A percentile compares a stretch with the other conserved stretches of the same genome.
phyloP scores from a whole-genome alignment of 2,888 invertebrate genomes.

The Drosophila mimetica region DNA sequence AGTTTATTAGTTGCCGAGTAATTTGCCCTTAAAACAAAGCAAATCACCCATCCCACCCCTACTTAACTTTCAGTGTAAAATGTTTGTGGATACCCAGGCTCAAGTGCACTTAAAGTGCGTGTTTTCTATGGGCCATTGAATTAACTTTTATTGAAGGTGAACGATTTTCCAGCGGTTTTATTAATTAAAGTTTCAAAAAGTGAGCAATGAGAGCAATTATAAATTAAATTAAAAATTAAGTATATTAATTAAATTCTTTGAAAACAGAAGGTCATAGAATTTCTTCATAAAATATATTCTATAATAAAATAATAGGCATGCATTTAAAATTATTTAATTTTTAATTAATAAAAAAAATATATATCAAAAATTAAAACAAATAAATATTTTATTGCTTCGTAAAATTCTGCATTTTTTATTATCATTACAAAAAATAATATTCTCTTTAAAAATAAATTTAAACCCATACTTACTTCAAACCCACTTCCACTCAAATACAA shows the following conservation, averaged over 20 bases:
- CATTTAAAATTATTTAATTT: too few relatives aligned
- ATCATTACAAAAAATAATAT: too few relatives aligned
- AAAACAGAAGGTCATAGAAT: too few relatives aligned
- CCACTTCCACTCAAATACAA: neutral
- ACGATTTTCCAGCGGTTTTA: conserved; percentile 8
- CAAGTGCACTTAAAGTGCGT: conserved; percentile 15
- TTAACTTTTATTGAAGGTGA: neutral
- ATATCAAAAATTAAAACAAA: too few relatives aligned
- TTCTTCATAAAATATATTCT: too few relatives aligned
- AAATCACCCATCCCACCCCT: neutral
- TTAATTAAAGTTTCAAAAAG: conserved; percentile 10
- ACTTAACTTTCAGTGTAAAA: conserved; percentile 3
- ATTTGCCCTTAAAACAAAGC: conserved; percentile 25
- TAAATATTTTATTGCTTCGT: too few relatives aligned
- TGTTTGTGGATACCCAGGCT: conserved; percentile 3
- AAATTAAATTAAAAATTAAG: too few relatives aligned
- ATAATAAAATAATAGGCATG: too few relatives aligned
- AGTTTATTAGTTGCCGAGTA: conserved; percentile 52
- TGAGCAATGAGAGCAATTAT: neutral
- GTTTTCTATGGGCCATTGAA: conserved; percentile 6
- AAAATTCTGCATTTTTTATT: too few relatives aligned
- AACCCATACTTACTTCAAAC: conserved; percentile 17
- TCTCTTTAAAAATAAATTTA: neutral
- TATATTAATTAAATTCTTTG: too few relatives aligned
- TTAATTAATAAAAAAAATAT: too few relatives aligned